Base-by-base conservation (phyloP, 2,113 vertebrate species). In the Clupea harengus region DNA sequence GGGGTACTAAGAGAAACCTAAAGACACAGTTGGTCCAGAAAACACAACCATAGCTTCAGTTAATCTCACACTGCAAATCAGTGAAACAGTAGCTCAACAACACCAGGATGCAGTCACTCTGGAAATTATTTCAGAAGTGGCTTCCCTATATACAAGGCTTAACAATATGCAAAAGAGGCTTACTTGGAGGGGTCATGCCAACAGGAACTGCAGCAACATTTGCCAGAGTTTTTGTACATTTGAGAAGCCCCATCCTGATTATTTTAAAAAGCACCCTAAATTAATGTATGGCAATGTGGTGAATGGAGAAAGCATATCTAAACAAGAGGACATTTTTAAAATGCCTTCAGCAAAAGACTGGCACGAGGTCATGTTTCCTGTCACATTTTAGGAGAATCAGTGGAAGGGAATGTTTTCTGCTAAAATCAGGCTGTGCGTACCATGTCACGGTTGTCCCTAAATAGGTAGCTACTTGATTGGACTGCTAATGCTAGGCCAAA, bases 101-200 rank as follows among this genome's bases (percentile, higher is more conserved):
- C 64, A 67, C 8, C 64, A 67, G 64, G 64, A 28, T 67, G 64
- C 64, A 67, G 64, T 67, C n/a, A 25, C 64, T 67, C 64, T 67
- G 64, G 64, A 67, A 67, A 67, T 67, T 2, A 67, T 67, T 67
- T 67, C n/a, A 25, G 9, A 25, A 67, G 64, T 67, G 64, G 64
- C 64, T 67, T 67, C 64, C 64, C 64, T 9, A 25, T 22, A 8
- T 64, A 67, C 64, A 67, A 25, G n/a, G 25, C 25, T 28, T 28
- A 67, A 67, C 64, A 67, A 28, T 64, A 64, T 25, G 22, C 64
- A 67, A 60, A 60, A 67, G 64, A 67, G 25, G n/a, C 64, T 67
- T 67, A 67, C 25, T 67, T 67, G 64, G n/a, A 28, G 3, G 22
- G 8, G 64, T 11, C 64, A 67, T 11, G 64, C n/a, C 9, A 28